Conservation (phyloP, 2,797 vertebrate species). For the Chiroxiphia lanceolata region DNA sequence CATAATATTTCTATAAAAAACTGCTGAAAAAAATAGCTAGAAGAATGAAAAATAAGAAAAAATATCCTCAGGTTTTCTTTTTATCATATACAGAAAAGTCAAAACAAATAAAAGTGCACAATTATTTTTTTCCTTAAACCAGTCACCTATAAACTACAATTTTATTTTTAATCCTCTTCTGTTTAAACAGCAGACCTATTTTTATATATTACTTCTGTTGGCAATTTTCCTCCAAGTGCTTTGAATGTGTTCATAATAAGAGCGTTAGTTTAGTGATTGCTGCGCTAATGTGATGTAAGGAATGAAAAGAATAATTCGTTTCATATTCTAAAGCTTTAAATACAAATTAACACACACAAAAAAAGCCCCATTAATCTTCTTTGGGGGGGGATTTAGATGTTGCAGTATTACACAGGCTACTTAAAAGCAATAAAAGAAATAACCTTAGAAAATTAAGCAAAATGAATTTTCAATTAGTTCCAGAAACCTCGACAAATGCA, state of each 20-base stretch:
- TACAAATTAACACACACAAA: conserved; percentile 75
- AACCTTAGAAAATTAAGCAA: conserved; percentile 81
- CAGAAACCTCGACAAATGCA: conserved; percentile 74
- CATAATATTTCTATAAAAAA: not conserved
- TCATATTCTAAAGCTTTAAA: conserved; percentile 76
- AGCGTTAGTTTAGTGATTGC: conserved; percentile 71
- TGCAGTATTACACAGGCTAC: conserved; percentile 69
- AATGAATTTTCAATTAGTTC: conserved; percentile 82
- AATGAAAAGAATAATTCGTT: conserved; percentile 73
- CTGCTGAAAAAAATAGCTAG: not conserved
- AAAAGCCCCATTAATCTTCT: conserved; percentile 66
- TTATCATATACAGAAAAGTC: not conserved
- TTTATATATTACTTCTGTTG: conserved; percentile 66
- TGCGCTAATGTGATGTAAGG: conserved; percentile 75
- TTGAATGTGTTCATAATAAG: conserved; percentile 74
- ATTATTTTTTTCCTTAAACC: not conserved
- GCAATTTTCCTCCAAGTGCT: conserved; percentile 67
- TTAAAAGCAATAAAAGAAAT: conserved; percentile 81
- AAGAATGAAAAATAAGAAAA: not conserved
- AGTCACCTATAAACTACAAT: conserved; percentile 42
- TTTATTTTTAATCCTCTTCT: conserved; percentile 61
- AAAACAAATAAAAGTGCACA: conserved; percentile 25
- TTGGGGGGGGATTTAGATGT: conserved; percentile 57
- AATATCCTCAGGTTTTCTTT: not conserved
- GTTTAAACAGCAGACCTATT: conserved; percentile 66